These are phyloP conservation scores for Alectura lathami DNA, from an alignment of 2,113 vertebrate genomes.

Conservation along the genomic window DNA sequence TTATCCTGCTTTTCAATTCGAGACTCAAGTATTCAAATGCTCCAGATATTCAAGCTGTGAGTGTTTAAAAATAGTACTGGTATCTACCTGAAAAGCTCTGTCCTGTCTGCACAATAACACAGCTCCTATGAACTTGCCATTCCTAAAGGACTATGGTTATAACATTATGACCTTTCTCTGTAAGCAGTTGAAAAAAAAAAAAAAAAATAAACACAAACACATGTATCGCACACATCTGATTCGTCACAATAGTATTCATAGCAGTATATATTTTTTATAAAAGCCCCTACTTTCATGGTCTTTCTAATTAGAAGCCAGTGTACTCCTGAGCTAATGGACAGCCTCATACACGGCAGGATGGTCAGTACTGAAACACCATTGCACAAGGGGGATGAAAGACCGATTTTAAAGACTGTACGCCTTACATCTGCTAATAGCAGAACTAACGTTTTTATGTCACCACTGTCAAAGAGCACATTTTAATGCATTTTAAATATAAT, in stretches of 20 bases:
- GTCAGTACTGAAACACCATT: not conserved
- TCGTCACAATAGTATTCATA: not conserved
- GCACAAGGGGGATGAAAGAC: not conserved
- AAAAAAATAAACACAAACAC: too few species aligned
- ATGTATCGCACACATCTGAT: not conserved
- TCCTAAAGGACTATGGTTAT: not conserved
- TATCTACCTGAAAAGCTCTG: not conserved
- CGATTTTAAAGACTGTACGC: not conserved
- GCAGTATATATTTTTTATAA: not conserved
- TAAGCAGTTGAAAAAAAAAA: not conserved
- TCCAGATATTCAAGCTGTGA: not conserved
- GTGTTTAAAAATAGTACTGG: not conserved
- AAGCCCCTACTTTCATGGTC: not conserved
- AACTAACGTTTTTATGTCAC: not conserved
- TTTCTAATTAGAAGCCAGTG: not conserved
- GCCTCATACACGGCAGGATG: not conserved
- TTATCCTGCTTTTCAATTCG: not conserved
- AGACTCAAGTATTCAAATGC: not conserved
- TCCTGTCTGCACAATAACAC: not conserved
- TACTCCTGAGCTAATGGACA: not conserved
- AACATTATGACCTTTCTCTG: not conserved
- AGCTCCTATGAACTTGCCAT: rapidly evolving
- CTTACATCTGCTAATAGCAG: not conserved
- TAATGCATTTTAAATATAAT: not conserved
- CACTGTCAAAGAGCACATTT: not conserved